Base-by-base conservation (phyloP, 2,888 invertebrate species). In the Alentia gelatinosa region DNA sequence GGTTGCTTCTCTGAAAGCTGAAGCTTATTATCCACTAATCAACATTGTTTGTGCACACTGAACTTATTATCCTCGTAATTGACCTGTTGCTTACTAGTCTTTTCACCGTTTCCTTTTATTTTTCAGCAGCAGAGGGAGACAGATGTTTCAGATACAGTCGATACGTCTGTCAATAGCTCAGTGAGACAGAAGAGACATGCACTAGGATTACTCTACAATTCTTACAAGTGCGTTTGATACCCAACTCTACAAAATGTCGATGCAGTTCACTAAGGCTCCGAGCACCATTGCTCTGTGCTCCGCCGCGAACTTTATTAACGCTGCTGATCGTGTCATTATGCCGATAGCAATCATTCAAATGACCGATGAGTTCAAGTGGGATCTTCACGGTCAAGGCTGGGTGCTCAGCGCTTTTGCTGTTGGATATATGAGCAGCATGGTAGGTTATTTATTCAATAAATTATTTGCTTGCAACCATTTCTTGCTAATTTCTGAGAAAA, bases 281-380 rank as follows among this genome's bases (percentile, higher is more conserved):
- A 94, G 94, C 89, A 95, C 95, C 86, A 94, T 98, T 86, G 97
- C 97, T 89, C 95, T 98, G 93, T 98, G 97, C 95, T 97, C 97
- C 37, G 96, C 97, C 86, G 98, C 98, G 84, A 98, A 98, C 96
- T 97, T 98, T 94, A 97, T 98, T 94, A 98, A 98, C 95, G 97
- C 98, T 89, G 98, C 98, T 3, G 98, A 98, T 96, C 96, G 98
- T 91, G 97, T 98, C 7, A 97, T 98, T 90, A 98, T 98, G 98
- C 98, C 98, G 0, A 97, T 98, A 91, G 97, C 98, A 35, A 97
- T 98, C 91, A 97, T 98, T 50, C 97, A 97, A 3, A 97, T 98
- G 97, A 97, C 97, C 0, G 97, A 97, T 94, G 96, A 97, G 94
- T 97, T 97, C 94, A 97, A 97, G 90, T 98, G 97, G 97, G 97